phyloP scores from a whole-genome alignment of 2,113 vertebrate species.

The Clinocottus analis region DNA sequence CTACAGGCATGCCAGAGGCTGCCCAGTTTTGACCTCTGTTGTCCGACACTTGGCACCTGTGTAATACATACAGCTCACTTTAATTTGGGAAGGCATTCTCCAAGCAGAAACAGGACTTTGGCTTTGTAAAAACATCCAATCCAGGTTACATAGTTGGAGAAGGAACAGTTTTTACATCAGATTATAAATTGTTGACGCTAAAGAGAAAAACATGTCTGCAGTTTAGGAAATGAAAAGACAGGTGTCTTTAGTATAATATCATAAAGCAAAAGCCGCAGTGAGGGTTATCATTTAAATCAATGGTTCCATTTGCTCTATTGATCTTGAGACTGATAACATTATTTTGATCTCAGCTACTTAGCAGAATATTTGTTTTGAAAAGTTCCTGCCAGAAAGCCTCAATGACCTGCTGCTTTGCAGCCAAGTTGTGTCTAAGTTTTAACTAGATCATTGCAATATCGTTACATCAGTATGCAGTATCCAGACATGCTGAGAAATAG shows the following conservation, averaged over 20 bases:
- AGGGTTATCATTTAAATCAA: neutral
- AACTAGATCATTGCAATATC: slow-evolving; percentile 20
- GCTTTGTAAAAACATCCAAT: neutral
- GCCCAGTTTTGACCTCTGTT: slow-evolving; percentile 8
- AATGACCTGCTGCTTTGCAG: neutral
- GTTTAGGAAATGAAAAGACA: slow-evolving; percentile 13
- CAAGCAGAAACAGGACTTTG: neutral
- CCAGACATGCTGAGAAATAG: neutral
- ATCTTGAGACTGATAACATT: neutral
- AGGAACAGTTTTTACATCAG: neutral
- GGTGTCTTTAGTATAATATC: neutral
- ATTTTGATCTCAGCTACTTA: slow-evolving; percentile 11
- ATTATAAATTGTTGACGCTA: neutral
- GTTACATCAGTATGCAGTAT: slow-evolving; percentile 30
- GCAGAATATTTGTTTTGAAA: slow-evolving; percentile 28
- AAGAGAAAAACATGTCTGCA: neutral
- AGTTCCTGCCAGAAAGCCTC: neutral
- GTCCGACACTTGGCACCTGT: slow-evolving; percentile 15
- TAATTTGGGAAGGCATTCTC: neutral
- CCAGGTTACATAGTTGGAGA: neutral
- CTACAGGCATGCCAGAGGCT: neutral
- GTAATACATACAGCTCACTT: slow-evolving; percentile 4
- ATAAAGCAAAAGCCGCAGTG: neutral
- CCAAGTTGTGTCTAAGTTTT: slow-evolving; percentile 36
- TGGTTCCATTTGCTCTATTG: neutral